Conservation (phyloP, 1,140 invertebrate genomes). For the Bombus consobrinus region DNA sequence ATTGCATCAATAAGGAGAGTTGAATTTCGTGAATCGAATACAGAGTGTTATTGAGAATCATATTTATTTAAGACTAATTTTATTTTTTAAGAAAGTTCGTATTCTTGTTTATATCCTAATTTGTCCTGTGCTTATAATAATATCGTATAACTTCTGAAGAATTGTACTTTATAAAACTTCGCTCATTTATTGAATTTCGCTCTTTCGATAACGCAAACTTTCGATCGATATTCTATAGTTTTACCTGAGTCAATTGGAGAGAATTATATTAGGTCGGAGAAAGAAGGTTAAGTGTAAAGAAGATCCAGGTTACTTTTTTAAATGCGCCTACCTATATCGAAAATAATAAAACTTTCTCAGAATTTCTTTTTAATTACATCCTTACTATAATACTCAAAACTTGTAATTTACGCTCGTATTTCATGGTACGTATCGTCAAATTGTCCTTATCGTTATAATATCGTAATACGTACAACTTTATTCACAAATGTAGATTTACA, state of each 20-base stretch:
- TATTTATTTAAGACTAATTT: not conserved
- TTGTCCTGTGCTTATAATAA: too few relatives aligned
- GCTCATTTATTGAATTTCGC: too few relatives aligned
- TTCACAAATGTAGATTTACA: not conserved
- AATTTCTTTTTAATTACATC: not conserved
- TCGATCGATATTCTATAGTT: too few relatives aligned
- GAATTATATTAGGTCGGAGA: not conserved
- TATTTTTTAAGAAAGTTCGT: not conserved
- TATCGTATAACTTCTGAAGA: too few relatives aligned
- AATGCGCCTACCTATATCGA: not conserved
- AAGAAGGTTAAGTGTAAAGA: not conserved
- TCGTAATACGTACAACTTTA: not conserved
- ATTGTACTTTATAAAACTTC: too few relatives aligned
- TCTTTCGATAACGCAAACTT: not conserved
- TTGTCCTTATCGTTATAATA: not conserved
- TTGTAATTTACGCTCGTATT: not conserved
- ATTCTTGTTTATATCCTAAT: too few relatives aligned
- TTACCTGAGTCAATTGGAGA: not conserved
- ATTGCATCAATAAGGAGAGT: too few relatives aligned
- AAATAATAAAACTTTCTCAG: not conserved
- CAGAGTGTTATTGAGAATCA: too few relatives aligned
- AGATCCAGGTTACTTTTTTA: not conserved
- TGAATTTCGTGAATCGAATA: too few relatives aligned
- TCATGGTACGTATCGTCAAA: not conserved
- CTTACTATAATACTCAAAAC: not conserved